phyloP scores from a whole-genome alignment of 2,888 invertebrate species.

The Calliphora vomitoria region DNA sequence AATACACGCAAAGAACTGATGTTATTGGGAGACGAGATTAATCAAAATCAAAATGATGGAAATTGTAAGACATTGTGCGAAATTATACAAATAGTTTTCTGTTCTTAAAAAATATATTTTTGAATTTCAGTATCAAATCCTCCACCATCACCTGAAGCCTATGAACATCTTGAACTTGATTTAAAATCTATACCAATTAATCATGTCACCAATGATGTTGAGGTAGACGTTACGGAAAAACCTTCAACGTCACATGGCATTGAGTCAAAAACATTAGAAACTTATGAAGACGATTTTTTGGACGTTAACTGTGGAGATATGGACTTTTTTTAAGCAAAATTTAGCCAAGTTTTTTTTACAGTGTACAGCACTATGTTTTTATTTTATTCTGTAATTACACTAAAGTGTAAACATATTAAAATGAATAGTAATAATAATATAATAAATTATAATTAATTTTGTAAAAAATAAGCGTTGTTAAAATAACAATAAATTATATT shows the following conservation, averaged over 20 bases:
- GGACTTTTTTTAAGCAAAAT: constrained; percentile 88
- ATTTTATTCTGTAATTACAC: constrained; percentile 42
- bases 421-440: constrained; percentile 8
- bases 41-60: constrained; percentile 79
- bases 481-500: background rate
- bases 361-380: constrained; percentile 48
- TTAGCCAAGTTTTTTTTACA: constrained; percentile 51
- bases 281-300: constrained; percentile 89
- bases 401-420: constrained; percentile 6
- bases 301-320: constrained; percentile 90
- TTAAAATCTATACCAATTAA: constrained; percentile 86
- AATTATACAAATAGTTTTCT: background rate
- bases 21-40: constrained; percentile 78
- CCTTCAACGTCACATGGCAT: constrained; percentile 80
- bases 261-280: constrained; percentile 79
- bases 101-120: background rate
- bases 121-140: constrained; percentile 87
- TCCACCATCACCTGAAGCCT: constrained; percentile 91
- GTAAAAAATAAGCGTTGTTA: constrained; percentile 17
- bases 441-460: constrained; percentile 10
- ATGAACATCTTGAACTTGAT: constrained; percentile 87
- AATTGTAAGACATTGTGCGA: constrained; percentile 76
- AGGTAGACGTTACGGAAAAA: constrained; percentile 77
- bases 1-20: constrained; percentile 80
- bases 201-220: constrained; percentile 79